Evolutionary conservation across 2,888 invertebrate species (phyloP).

Genomic region (Phyto melanocephala): DNA sequence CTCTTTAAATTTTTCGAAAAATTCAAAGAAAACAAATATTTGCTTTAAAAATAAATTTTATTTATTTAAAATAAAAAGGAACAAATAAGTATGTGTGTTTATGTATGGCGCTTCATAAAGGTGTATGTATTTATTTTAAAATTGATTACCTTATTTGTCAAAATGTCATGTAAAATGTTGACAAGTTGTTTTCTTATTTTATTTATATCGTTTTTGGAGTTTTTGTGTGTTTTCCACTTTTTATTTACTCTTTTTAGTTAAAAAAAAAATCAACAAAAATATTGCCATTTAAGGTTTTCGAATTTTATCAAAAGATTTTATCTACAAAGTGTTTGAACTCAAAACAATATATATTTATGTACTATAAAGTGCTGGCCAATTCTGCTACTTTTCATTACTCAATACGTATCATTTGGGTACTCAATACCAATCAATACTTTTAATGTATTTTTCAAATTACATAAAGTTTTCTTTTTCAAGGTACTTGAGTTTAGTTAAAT

Average conservation of each 20-base stretch:
- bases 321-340: no score
- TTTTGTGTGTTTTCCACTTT: slow-evolving; percentile 27
- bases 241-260: slow-evolving; percentile 19
- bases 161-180: slow-evolving; percentile 65
- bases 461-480: no score
- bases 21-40: slow-evolving; percentile 50
- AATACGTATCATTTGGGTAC: no score
- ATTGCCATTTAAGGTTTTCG: slow-evolving; percentile 10
- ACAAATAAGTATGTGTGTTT: not conserved
- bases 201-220: slow-evolving; percentile 7
- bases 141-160: slow-evolving; percentile 65
- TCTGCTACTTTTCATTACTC: no score
- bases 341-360: no score
- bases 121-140: slow-evolving; percentile 60
- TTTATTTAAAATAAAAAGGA: slow-evolving; percentile 1
- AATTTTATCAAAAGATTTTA: no score
- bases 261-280: not conserved
- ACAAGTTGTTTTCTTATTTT: slow-evolving; percentile 50
- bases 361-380: no score
- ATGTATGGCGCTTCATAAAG: slow-evolving; percentile 64
- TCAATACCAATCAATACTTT: no score
- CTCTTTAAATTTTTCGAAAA: not conserved
- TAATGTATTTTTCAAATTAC: no score
- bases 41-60: slow-evolving; percentile 26
- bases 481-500: no score